Conservation (phyloP, 2,113 vertebrate species). For the Mus pahari region DNA sequence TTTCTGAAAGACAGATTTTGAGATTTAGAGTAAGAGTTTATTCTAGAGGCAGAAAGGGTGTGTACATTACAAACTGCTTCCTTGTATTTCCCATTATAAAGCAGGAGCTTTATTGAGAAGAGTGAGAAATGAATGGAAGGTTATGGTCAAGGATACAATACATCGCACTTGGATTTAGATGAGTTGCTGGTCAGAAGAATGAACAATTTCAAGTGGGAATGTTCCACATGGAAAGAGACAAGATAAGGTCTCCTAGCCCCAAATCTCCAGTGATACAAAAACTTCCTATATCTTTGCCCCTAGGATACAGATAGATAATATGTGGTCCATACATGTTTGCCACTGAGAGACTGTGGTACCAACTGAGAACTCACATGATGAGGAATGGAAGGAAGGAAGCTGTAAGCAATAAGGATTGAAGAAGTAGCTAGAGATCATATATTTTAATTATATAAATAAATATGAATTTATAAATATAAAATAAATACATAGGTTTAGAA, state of each 20-base stretch:
- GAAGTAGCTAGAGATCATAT: neutral
- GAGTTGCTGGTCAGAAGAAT: neutral
- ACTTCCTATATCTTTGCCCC: neutral
- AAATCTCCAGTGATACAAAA: neutral
- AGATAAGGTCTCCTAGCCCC: neutral
- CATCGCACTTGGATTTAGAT: neutral
- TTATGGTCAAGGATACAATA: neutral
- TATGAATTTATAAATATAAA: too few species aligned
- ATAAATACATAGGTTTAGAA: neutral
- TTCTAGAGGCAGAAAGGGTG: neutral
- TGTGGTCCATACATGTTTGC: neutral
- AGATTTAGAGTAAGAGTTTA: neutral
- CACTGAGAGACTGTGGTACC: neutral
- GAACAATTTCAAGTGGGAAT: neutral
- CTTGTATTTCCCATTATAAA: constrained; percentile 17
- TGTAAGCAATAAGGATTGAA: neutral
- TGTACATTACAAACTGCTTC: neutral
- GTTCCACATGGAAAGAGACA: neutral
- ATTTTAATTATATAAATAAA: too few species aligned
- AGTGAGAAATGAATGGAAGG: neutral
- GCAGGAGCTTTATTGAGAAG: neutral
- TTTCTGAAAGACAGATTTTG: neutral
- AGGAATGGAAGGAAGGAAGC: neutral
- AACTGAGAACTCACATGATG: neutral
- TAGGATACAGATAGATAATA: neutral